phyloP scores from a whole-genome alignment of 2,888 invertebrate genomes.

The Anodontia alba region DNA sequence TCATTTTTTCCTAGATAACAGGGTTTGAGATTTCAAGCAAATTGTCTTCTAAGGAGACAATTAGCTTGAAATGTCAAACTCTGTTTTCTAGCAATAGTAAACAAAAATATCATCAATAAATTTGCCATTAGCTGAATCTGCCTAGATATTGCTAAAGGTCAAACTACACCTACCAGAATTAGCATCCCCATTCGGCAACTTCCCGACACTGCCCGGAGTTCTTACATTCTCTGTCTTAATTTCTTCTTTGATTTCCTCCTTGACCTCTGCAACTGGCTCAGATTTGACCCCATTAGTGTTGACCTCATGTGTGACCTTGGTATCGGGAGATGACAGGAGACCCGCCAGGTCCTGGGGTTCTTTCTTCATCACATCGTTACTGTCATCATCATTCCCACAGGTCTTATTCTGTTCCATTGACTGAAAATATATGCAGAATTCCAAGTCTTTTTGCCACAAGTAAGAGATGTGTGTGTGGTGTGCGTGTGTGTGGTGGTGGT shows the following conservation, averaged over 20 bases:
- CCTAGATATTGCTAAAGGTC: no score
- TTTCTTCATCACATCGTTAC: constrained; percentile 57
- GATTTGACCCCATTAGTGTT: constrained; percentile 68
- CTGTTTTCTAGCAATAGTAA: no score
- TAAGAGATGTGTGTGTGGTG: no score
- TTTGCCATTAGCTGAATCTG: no score
- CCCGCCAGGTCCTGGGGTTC: constrained; percentile 60
- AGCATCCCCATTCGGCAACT: constrained; percentile 62
- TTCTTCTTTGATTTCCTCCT: constrained; percentile 78
- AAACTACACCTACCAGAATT: constrained; percentile 41
- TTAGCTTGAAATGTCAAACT: no score
- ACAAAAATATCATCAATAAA: no score
- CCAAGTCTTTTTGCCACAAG: no score
- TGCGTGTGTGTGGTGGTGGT: no score
- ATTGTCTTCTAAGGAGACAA: no score
- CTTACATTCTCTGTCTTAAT: constrained; percentile 49
- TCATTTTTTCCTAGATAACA: no score
- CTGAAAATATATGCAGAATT: constrained; percentile 36
- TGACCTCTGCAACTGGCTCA: constrained; percentile 69
- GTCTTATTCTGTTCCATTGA: constrained; percentile 57
- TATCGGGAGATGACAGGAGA: constrained; percentile 54
- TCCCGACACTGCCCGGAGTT: constrained; percentile 56
- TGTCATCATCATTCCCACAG: constrained; percentile 52
- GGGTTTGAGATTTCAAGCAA: no score
- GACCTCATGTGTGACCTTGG: constrained; percentile 58